phyloP scores from a whole-genome alignment of 2,888 invertebrate genomes.

The Caenorhabditis auriculariae region DNA sequence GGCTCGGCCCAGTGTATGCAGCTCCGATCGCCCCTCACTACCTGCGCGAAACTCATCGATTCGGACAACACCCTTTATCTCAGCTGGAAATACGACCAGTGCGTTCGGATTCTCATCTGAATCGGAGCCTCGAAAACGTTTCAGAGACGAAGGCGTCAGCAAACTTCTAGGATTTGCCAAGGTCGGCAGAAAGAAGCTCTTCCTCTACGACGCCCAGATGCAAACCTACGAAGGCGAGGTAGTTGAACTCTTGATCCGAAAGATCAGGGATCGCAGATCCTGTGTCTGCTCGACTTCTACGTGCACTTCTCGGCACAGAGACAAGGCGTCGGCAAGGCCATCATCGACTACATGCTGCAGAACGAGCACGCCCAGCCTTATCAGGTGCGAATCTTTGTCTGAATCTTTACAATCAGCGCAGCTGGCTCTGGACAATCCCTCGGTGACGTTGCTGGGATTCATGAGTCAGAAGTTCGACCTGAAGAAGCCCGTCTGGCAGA shows the following conservation, averaged over 20 bases:
- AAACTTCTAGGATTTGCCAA: constrained; percentile 78
- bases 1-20: constrained; percentile 49
- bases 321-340: constrained; percentile 78
- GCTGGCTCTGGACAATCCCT: constrained; percentile 88
- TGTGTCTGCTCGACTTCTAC: constrained; percentile 91
- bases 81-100: constrained; percentile 54
- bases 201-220: constrained; percentile 69
- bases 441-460: constrained; percentile 83
- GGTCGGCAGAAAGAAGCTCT: constrained; percentile 85
- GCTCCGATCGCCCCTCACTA: constrained; percentile 42
- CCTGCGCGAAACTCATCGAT: constrained; percentile 44
- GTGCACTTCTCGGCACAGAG: constrained; percentile 82
- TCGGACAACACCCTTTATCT: constrained; percentile 53
- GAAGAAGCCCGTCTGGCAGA: constrained; percentile 75
- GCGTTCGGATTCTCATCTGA: neutral
- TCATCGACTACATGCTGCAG: constrained; percentile 84
- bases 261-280: constrained; percentile 65
- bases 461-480: constrained; percentile 79
- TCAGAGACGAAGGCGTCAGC: constrained; percentile 45
- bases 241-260: neutral
- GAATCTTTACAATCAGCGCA: neutral
- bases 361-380: constrained; percentile 48
- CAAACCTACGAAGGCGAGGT: constrained; percentile 69
- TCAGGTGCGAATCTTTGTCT: constrained; percentile 20
- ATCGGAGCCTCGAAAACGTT: neutral